Base-by-base conservation (phyloP, 2,888 invertebrate species). In the Cryptophagus acutangulus region DNA sequence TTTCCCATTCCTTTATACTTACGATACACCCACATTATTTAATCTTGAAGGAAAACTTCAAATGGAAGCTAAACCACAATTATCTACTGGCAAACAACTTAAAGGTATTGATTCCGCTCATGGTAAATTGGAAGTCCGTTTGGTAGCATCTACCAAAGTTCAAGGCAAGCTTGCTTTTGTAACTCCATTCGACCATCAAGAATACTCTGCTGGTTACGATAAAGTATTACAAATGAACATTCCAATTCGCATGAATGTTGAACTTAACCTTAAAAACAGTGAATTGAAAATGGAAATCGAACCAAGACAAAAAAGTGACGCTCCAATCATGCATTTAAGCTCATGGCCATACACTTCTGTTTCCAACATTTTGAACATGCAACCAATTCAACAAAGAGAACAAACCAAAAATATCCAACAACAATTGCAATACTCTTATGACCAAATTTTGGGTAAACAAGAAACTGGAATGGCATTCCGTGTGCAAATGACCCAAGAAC, bases 91-190 rank as follows among this genome's bases (percentile, higher is more conserved):
- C 36, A 28, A 57, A 33, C 45, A 44, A 39, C 30, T 62, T 40
- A 39, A 50, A 33, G 43, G 46, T 14, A 68, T 68, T 17, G 50
- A 69, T 13, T 55, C 62, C 20, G 57, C 72, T 12, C 69, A 70
- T 6, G 59, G 71, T 18, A 64, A 73, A 9, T 68, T 68, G 24
- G 72, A 77, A 49, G 51, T 78, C 15, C 12, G 16, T 13, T 69
- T 72, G 16, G 58, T 75, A n/a, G 71, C 75, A 5, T 72, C 69
- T 49, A 73, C 69, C 40, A 77, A 77, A 49, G 59, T 73, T 26
- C 76, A 79, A 46, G 76, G 78, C 17, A 75, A 72, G 54, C 67
- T 80, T 42, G 80, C 82, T 43, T 82, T 83, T 61, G 62, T 81
- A 41, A 74, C 81, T 2, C 75, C 83, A 15, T 74, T 74, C 52